Evolutionary conservation across 1,140 invertebrate species (phyloP).

Genomic region (Dysdera silvatica): DNA sequence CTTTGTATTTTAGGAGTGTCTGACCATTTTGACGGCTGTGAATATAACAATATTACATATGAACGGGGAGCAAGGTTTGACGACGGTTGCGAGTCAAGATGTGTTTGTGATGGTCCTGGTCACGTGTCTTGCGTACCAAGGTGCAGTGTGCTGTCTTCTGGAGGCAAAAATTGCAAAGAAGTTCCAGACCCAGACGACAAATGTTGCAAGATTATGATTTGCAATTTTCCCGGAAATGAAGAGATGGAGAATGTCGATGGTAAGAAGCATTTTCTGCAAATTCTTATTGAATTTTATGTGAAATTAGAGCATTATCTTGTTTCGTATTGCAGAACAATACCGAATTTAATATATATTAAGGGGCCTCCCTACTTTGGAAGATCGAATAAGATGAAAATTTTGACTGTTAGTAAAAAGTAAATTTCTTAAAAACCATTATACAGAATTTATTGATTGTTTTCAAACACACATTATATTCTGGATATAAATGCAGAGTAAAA

Average conservation of each 20-base stretch:
- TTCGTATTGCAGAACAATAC: neutral
- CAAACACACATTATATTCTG: no score
- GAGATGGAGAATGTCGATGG: constrained; percentile 2
- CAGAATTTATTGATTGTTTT: no score
- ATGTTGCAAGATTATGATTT: constrained; percentile 45
- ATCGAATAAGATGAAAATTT: neutral
- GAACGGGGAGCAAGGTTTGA: constrained; percentile 35
- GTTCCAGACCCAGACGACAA: constrained; percentile 37
- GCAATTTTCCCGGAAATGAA: constrained; percentile 34
- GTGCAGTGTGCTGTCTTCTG: constrained; percentile 24
- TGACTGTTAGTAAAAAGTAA: no score
- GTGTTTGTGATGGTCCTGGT: constrained; percentile 37
- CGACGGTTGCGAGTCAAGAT: constrained; percentile 41
- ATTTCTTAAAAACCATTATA: neutral
- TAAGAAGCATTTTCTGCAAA: neutral
- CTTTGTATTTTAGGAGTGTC: no score
- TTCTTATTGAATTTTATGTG: neutral
- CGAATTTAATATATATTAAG: neutral
- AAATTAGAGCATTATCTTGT: neutral
- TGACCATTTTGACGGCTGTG: constrained; percentile 34
- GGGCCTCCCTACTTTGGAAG: neutral
- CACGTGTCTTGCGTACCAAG: constrained; percentile 35
- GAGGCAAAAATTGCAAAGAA: constrained; percentile 29
- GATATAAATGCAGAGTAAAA: no score
- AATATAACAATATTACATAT: constrained; percentile 36